Percentiles rank a stretch among this genome's conserved stretches.
These are phyloP conservation scores for Anas platyrhynchos DNA, from an alignment of 2,113 vertebrate species.

Conservation along the genomic window DNA sequence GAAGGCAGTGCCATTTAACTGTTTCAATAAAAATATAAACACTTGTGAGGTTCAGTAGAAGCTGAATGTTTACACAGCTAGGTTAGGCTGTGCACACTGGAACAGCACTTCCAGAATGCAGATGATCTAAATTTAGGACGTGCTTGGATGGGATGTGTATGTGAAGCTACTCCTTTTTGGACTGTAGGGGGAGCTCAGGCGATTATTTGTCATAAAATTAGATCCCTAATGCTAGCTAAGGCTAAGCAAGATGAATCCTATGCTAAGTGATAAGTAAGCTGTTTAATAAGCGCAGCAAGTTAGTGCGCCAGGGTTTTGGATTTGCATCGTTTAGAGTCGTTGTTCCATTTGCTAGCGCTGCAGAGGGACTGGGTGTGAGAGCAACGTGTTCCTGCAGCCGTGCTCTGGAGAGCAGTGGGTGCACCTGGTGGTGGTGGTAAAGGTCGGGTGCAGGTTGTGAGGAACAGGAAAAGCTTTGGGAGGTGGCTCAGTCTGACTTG, in stretches of 20 bases:
- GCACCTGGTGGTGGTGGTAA: not conserved
- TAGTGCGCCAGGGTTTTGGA: not conserved
- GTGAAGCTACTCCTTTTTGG: not conserved
- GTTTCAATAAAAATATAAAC: not conserved
- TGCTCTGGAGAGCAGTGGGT: not conserved
- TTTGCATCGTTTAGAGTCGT: not conserved
- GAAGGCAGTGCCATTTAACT: not conserved
- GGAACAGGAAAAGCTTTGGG: not conserved
- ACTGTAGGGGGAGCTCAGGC: conserved; percentile 21
- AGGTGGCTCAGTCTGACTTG: not conserved
- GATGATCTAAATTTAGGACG: not conserved
- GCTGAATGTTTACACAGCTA: not conserved
- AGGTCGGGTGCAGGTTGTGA: not conserved
- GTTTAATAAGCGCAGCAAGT: not conserved
- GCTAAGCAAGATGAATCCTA: not conserved
- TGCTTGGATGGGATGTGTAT: not conserved
- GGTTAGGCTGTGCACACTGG: not conserved
- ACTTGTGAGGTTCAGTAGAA: not conserved
- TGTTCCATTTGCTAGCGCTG: not conserved
- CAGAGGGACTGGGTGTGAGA: accelerated
- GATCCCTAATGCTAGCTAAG: not conserved
- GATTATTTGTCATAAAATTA: not conserved
- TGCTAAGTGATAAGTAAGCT: not conserved
- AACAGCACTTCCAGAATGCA: not conserved
- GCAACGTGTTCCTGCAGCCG: not conserved